Conservation (phyloP, 2,888 invertebrate species). For the Clistopyga incitator region DNA sequence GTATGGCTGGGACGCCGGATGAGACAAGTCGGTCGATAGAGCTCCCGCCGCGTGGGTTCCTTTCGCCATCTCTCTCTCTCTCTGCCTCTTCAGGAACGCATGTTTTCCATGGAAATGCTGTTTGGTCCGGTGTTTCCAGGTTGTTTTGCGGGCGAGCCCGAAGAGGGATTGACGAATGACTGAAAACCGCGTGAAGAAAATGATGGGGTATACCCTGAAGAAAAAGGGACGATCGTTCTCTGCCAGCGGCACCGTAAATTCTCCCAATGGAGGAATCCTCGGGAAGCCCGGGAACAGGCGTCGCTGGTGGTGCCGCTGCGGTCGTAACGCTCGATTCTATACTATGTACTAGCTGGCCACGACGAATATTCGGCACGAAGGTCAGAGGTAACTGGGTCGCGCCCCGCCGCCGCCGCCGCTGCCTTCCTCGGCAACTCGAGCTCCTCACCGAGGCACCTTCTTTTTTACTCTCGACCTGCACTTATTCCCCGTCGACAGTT, state of each 20-base stretch:
- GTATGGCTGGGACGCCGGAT: constrained; percentile 79
- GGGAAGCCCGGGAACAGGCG: constrained; percentile 51
- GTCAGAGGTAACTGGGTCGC: constrained; percentile 70
- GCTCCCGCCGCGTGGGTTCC: constrained; percentile 76
- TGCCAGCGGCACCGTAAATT: constrained; percentile 22
- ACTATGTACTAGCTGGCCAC: constrained; percentile 53
- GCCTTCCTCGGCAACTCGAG: not conserved
- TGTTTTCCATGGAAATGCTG: constrained; percentile 30
- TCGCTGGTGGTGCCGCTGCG: constrained; percentile 10
- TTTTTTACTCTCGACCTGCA: constrained; percentile 14
- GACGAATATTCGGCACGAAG: constrained; percentile 63
- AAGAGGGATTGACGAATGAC: constrained; percentile 21
- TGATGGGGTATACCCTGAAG: constrained; percentile 55
- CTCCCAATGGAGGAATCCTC: constrained; percentile 39
- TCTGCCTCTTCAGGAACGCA: constrained; percentile 61
- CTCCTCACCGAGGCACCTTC: not conserved
- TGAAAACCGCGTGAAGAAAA: constrained; percentile 47
- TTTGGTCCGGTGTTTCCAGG: not conserved
- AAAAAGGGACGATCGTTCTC: constrained; percentile 19
- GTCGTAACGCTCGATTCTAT: constrained; percentile 10
- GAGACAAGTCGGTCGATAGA: constrained; percentile 83
- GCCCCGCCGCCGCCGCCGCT: constrained; percentile 1
- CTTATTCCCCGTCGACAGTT: not conserved
- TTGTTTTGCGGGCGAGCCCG: constrained; percentile 29
- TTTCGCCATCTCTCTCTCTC: constrained; percentile 60